Evolutionary conservation across 2,113 vertebrate species (phyloP).

Genomic region (Brienomyrus longianalis): DNA sequence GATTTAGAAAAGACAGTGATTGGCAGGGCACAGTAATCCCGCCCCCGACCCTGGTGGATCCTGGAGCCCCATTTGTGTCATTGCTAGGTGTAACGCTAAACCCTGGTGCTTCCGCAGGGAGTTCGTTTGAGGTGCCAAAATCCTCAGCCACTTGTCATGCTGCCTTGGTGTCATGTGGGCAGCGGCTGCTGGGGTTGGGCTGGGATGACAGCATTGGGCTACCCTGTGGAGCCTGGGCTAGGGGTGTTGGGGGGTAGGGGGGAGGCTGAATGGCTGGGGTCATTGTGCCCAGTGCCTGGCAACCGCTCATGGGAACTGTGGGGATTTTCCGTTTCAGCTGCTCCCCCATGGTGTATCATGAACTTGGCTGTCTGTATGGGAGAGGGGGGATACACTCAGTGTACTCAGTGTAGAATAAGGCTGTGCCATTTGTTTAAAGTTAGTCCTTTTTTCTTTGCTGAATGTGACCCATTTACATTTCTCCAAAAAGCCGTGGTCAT

Average conservation of each 20-base stretch:
- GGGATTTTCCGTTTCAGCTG: constrained; percentile 6
- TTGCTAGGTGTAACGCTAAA: background rate
- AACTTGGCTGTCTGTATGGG: background rate
- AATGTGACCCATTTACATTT: background rate
- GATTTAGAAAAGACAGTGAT: background rate
- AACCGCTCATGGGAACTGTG: background rate
- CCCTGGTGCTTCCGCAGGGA: background rate
- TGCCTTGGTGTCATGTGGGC: background rate
- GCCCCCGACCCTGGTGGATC: background rate
- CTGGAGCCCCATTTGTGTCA: background rate
- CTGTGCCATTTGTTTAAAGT: background rate
- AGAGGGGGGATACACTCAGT: background rate
- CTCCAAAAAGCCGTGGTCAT: background rate
- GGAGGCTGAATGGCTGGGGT: background rate
- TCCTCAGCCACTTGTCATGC: background rate
- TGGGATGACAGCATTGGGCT: background rate
- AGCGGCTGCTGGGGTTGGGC: background rate
- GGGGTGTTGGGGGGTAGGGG: background rate
- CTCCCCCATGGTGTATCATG: background rate
- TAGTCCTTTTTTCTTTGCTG: background rate
- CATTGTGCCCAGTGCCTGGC: background rate
- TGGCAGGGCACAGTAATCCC: background rate
- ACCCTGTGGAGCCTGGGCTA: background rate
- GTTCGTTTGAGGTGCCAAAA: background rate
- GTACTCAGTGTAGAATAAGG: background rate